Conservation (phyloP, 1,140 invertebrate genomes). For the Drosophila bocqueti region DNA sequence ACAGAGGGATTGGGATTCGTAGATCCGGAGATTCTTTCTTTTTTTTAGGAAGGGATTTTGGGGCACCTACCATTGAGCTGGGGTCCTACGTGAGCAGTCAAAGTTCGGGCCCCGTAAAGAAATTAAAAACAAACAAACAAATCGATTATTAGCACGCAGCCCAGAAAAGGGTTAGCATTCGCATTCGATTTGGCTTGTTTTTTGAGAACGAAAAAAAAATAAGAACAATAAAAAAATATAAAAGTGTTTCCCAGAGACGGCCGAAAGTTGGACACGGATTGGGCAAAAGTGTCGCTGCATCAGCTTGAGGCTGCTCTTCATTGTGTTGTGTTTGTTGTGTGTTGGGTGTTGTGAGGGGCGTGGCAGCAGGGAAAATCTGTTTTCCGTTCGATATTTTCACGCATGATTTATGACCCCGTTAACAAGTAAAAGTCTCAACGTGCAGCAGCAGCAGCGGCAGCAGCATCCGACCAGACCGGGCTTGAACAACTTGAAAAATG, state of each 20-base stretch:
- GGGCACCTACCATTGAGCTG: slow-evolving; percentile 10
- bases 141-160: slow-evolving; percentile 74
- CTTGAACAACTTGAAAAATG: slow-evolving; percentile 75
- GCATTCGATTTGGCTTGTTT: slow-evolving; percentile 2
- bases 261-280: slow-evolving; percentile 34
- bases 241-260: not conserved
- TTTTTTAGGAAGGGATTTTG: not conserved
- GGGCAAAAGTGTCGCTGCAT: slow-evolving; percentile 45
- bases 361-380: slow-evolving; percentile 73
- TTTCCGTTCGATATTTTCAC: slow-evolving; percentile 83
- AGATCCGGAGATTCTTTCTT: not conserved
- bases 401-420: slow-evolving; percentile 83
- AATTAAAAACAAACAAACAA: slow-evolving; percentile 81
- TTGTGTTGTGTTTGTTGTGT: slow-evolving; percentile 46
- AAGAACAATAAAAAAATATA: not conserved
- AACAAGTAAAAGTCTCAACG: slow-evolving; percentile 81
- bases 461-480: slow-evolving; percentile 47
- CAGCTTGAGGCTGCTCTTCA: slow-evolving; percentile 51
- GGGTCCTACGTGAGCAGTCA: slow-evolving; percentile 55
- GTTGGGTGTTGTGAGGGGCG: slow-evolving; percentile 1
- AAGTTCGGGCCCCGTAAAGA: slow-evolving; percentile 48
- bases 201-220: not conserved
- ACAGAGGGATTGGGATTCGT: not conserved
- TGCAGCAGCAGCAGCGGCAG: slow-evolving; percentile 63
- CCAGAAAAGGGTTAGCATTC: slow-evolving; percentile 29